Conservation (phyloP, 2,888 invertebrate genomes). For the Cryptus viduatorius region DNA sequence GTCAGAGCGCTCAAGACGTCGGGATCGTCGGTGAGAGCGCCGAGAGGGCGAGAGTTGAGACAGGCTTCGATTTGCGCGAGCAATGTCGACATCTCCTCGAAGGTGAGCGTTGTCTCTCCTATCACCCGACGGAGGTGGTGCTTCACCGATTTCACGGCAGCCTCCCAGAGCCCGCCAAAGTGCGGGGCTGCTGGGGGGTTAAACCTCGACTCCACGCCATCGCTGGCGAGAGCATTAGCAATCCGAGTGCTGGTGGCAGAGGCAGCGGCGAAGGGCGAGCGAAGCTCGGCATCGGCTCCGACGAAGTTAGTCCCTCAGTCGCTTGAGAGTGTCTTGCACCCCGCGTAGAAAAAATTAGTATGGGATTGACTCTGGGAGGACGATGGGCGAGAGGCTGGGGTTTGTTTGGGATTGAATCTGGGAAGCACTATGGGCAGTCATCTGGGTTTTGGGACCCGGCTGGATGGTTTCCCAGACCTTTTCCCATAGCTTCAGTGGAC, state of each 20-base stretch:
- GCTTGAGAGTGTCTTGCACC: slow-evolving; percentile 53
- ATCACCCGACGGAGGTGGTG: slow-evolving; percentile 14
- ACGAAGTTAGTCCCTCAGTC: slow-evolving; percentile 73
- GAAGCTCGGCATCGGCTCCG: slow-evolving; percentile 66
- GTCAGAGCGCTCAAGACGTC: neutral
- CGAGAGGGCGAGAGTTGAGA: slow-evolving; percentile 8
- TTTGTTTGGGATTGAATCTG: too few species aligned
- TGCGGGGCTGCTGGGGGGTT: slow-evolving; percentile 74
- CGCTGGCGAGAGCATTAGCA: slow-evolving; percentile 19
- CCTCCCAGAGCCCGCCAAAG: slow-evolving; percentile 76
- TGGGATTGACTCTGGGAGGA: too few species aligned
- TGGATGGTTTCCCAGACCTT: too few species aligned
- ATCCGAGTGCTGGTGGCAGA: neutral
- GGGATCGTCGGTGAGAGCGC: slow-evolving; percentile 1
- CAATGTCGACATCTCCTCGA: neutral
- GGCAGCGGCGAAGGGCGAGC: slow-evolving; percentile 6
- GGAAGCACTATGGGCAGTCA: too few species aligned
- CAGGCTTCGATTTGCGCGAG: neutral
- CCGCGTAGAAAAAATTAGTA: too few species aligned
- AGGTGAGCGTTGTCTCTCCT: neutral
- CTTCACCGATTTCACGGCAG: slow-evolving; percentile 75
- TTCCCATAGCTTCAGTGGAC: too few species aligned
- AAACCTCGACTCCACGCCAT: slow-evolving; percentile 73
- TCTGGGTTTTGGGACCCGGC: too few species aligned
- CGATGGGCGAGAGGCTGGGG: too few species aligned